Evolutionary conservation across 2,888 invertebrate species (phyloP).

Genomic region (Odontocerum albicorne): DNA sequence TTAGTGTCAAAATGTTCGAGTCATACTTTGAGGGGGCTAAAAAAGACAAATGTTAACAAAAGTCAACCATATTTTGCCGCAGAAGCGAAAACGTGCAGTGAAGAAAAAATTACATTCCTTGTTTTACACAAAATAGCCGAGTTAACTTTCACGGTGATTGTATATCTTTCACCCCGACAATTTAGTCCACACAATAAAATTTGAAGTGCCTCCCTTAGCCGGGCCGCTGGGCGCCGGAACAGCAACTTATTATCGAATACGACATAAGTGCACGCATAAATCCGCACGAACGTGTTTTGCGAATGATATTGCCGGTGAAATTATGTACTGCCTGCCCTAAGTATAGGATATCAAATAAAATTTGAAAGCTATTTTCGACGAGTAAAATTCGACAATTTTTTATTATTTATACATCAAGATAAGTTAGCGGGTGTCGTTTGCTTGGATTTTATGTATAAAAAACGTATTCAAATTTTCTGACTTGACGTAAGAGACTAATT

Average conservation of each 20-base stretch:
- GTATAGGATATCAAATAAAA: constrained; percentile 13
- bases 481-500: no score
- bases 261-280: constrained; percentile 20
- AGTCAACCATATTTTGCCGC: no score
- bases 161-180: constrained; percentile 6
- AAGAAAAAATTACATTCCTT: constrained; percentile 6
- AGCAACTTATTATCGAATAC: constrained; percentile 25
- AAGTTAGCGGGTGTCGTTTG: no score
- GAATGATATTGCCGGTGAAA: constrained; percentile 10
- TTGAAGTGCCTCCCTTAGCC: constrained; percentile 17
- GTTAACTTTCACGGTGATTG: not conserved
- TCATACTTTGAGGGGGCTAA: no score
- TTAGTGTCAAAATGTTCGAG: no score
- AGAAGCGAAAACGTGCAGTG: no score
- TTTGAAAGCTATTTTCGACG: no score
- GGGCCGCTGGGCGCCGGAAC: constrained; percentile 11
- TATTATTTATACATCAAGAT: no score
- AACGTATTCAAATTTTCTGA: no score
- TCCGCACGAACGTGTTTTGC: constrained; percentile 14
- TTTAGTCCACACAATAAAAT: constrained; percentile 25
- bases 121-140: constrained; percentile 1
- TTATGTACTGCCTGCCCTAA: constrained; percentile 9
- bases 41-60: no score
- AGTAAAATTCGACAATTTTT: no score
- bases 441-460: no score